phyloP scores from a whole-genome alignment of 2,113 vertebrate genomes.

The Calonectris borealis region DNA sequence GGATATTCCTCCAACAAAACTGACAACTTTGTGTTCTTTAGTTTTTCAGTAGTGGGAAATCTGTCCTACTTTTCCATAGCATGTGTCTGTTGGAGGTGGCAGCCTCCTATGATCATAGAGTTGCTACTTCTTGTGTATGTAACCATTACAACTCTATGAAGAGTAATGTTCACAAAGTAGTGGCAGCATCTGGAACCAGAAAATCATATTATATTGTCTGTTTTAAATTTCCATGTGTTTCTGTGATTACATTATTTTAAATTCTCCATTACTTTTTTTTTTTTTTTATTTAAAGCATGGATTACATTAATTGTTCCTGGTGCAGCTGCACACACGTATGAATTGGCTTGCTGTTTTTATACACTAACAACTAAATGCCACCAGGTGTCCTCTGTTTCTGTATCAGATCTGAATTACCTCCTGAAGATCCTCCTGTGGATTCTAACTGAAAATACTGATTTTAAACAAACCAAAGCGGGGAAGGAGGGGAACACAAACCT shows the following conservation, averaged over 20 bases:
- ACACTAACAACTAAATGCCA: background rate
- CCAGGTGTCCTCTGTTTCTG: conserved; percentile 4
- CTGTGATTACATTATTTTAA: background rate
- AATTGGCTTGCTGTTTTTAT: background rate
- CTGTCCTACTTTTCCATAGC: background rate
- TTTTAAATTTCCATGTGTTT: background rate
- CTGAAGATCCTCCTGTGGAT: background rate
- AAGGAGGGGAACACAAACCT: background rate
- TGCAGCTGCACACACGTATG: background rate
- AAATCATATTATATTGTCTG: background rate
- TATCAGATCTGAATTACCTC: background rate
- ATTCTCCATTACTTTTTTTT: background rate
- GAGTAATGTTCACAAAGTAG: background rate
- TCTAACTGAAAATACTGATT: background rate
- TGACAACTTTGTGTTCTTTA: background rate
- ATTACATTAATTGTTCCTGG: background rate
- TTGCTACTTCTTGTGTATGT: background rate
- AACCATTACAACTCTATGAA: background rate
- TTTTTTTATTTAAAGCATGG: background rate
- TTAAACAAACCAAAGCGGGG: background rate
- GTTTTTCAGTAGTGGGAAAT: background rate
- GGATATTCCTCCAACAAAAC: background rate
- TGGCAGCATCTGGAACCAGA: background rate
- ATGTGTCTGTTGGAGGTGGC: background rate
- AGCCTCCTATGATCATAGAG: background rate